Evolutionary conservation across 92 coral and sea anemone species (phyloP).

Genomic region (Paramuricea clavata): DNA sequence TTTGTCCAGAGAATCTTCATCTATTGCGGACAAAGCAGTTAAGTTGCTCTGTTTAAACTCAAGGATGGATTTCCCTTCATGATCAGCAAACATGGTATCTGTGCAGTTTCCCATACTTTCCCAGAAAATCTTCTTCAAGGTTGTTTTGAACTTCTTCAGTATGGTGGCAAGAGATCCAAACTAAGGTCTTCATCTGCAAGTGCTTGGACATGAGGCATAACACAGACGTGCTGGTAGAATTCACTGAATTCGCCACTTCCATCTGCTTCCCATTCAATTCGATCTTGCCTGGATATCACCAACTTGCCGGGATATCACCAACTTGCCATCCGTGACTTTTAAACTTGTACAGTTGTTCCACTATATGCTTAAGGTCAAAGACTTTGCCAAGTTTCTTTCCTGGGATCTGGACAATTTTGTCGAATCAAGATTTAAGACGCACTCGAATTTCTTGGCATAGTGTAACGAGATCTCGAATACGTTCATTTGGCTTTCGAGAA

Average conservation of each 20-base stretch:
- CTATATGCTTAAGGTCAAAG: conserved; percentile 9
- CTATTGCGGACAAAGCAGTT: background rate
- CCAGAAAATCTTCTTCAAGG: conserved; percentile 45
- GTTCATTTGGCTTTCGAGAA: conserved; percentile 14
- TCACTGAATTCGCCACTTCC: conserved; percentile 22
- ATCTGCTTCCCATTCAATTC: conserved; percentile 39
- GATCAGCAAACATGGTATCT: conserved; percentile 7
- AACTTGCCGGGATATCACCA: conserved; percentile 38
- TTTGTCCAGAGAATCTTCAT: background rate
- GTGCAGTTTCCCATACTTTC: conserved; percentile 16
- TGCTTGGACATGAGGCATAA: conserved; percentile 30
- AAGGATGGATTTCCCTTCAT: background rate
- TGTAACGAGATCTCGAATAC: background rate
- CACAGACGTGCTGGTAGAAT: conserved; percentile 21
- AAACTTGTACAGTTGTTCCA: background rate
- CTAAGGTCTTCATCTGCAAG: conserved; percentile 40
- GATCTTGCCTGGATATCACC: conserved; percentile 25
- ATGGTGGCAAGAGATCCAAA: conserved; percentile 10
- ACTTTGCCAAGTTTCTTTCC: background rate
- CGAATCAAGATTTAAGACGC: background rate
- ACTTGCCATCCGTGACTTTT: conserved; percentile 12
- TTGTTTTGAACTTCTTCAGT: conserved; percentile 40
- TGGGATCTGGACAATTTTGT: background rate
- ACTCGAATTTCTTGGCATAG: conserved; percentile 12
- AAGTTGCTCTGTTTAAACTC: conserved; percentile 41